phyloP scores from a whole-genome alignment of 1,140 invertebrate genomes.

The Pentalonia nigronervosa region DNA sequence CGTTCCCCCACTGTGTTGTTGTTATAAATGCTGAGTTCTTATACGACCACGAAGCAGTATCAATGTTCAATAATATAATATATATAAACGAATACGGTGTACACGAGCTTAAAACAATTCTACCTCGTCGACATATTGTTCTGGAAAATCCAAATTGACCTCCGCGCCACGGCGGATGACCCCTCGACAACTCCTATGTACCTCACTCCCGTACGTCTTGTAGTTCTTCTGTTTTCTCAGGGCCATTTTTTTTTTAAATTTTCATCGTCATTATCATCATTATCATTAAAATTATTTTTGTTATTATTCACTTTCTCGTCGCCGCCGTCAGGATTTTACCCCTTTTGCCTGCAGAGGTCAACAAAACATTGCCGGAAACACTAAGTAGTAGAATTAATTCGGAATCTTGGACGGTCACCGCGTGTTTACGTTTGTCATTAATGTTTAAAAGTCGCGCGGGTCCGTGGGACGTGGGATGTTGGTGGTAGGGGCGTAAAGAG shows the following conservation, averaged over 20 bases:
- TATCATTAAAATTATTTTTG: not conserved
- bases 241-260: not conserved
- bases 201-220: not conserved
- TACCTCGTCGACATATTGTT: not conserved
- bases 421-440: constrained; percentile 46
- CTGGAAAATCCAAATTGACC: not conserved
- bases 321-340: not conserved
- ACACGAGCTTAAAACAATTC: not conserved
- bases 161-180: not conserved
- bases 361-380: constrained; percentile 29
- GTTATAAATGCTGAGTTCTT: not conserved
- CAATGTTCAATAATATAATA: not conserved
- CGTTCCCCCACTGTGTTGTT: not conserved
- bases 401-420: constrained; percentile 43
- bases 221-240: not conserved
- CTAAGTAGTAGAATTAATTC: constrained; percentile 49
- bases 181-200: no score
- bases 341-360: constrained; percentile 45
- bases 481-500: not conserved
- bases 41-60: not conserved
- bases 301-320: not conserved
- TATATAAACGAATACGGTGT: not conserved
- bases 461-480: not conserved
- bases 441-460: constrained; percentile 43
- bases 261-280: not conserved